Evolutionary conservation across 2,888 invertebrate species (phyloP).

Genomic region (Amblyjoppa proteus): DNA sequence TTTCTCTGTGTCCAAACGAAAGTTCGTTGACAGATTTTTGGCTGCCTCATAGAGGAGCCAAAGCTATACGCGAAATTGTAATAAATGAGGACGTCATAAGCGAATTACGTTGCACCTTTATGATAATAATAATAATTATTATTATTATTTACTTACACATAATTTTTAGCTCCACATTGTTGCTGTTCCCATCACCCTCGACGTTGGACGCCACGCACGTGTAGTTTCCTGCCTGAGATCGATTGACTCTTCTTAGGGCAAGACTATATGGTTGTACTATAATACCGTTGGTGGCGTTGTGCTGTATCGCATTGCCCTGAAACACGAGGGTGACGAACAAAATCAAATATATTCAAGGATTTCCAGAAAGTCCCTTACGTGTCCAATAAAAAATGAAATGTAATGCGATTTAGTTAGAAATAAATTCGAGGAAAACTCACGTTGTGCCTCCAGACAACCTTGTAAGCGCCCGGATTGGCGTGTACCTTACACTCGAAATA

Average conservation of each 20-base stretch:
- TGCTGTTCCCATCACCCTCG: slow-evolving; percentile 95
- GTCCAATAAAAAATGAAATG: slow-evolving; percentile 4
- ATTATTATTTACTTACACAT: slow-evolving; percentile 91
- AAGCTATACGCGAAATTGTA: too few relatives aligned
- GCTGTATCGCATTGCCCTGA: slow-evolving; percentile 94
- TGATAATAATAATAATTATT: not conserved
- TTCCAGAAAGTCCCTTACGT: not conserved
- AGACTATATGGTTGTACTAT: slow-evolving; percentile 94
- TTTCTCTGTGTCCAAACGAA: too few relatives aligned
- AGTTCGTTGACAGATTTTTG: too few relatives aligned
- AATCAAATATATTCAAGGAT: slow-evolving; percentile 33
- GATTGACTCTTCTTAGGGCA: slow-evolving; percentile 92
- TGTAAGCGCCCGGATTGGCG: slow-evolving; percentile 92
- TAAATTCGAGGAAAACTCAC: slow-evolving; percentile 86
- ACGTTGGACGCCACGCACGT: slow-evolving; percentile 96
- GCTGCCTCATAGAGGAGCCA: too few relatives aligned
- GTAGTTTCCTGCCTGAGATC: slow-evolving; percentile 94
- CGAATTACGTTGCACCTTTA: too few relatives aligned
- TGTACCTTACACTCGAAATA: slow-evolving; percentile 93
- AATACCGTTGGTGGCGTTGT: slow-evolving; percentile 94
- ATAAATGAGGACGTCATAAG: too few relatives aligned
- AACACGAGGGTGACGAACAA: slow-evolving; percentile 10
- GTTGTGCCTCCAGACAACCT: slow-evolving; percentile 93
- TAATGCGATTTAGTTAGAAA: slow-evolving; percentile 1
- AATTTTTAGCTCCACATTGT: slow-evolving; percentile 92